phyloP scores from a whole-genome alignment of 1,140 invertebrate genomes.

The Globodera rostochiensis region DNA sequence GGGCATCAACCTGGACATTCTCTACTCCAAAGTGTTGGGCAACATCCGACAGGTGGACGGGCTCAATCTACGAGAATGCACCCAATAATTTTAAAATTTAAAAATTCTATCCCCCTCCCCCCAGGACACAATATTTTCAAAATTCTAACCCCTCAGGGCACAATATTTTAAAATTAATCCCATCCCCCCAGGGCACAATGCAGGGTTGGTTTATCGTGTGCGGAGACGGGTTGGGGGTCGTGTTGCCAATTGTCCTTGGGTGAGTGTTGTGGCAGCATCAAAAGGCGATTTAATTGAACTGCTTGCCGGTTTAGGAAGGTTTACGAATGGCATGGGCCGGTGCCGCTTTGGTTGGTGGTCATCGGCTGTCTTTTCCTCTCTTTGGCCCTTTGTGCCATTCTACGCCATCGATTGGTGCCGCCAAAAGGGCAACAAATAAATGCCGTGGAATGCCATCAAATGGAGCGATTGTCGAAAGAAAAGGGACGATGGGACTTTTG shows the following conservation, averaged over 20 bases:
- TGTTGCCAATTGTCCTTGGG: slow-evolving; percentile 40
- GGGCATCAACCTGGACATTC: slow-evolving; percentile 51
- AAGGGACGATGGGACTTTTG: neutral
- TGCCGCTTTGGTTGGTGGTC: slow-evolving; percentile 34
- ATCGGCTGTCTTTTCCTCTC: slow-evolving; percentile 4
- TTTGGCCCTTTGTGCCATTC: slow-evolving; percentile 23
- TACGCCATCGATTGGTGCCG: slow-evolving; percentile 33
- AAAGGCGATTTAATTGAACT: no score
- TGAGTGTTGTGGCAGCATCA: slow-evolving; percentile 31
- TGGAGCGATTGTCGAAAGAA: neutral
- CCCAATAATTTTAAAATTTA: slow-evolving; percentile 1
- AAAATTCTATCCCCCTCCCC: neutral
- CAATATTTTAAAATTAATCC: slow-evolving; percentile 7
- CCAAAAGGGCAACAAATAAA: slow-evolving; percentile 14
- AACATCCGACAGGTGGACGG: slow-evolving; percentile 31
- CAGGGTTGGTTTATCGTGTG: slow-evolving; percentile 34
- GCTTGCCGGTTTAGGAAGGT: neutral
- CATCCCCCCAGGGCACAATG: slow-evolving; percentile 34
- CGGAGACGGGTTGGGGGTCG: slow-evolving; percentile 35
- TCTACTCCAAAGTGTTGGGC: slow-evolving; percentile 51
- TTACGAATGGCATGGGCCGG: slow-evolving; percentile 31
- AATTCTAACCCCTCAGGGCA: neutral
- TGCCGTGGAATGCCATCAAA: neutral
- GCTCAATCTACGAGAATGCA: neutral
- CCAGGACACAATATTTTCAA: neutral